These are phyloP conservation scores for Spizaetus ornatus DNA, from an alignment of 2,113 vertebrate genomes.

Conservation along the genomic window DNA sequence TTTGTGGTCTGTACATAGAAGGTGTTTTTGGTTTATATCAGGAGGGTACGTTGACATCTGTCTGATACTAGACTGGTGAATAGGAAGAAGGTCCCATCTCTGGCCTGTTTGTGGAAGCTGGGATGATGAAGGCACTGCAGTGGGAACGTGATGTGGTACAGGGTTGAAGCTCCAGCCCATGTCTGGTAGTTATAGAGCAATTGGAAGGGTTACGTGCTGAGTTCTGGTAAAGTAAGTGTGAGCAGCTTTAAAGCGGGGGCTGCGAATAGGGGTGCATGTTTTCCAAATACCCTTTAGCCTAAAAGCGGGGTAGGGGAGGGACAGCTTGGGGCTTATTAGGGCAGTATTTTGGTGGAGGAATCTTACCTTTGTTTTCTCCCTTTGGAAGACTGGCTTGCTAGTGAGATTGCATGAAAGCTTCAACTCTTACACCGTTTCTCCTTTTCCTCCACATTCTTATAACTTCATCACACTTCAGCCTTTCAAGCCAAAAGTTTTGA, in stretches of 20 bases:
- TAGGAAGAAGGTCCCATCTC: conserved; percentile 66
- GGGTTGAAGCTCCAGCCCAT: conserved; percentile 67
- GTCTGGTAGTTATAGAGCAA: conserved; percentile 65
- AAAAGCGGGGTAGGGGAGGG: neutral
- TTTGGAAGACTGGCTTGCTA: conserved; percentile 46
- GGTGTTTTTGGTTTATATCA: conserved; percentile 66
- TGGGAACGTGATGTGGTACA: conserved; percentile 56
- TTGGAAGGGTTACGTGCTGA: conserved; percentile 66
- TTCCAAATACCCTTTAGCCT: neutral
- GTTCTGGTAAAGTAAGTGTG: conserved; percentile 66
- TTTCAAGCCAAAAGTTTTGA: conserved; percentile 13
- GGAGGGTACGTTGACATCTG: conserved; percentile 62
- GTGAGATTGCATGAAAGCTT: conserved; percentile 59
- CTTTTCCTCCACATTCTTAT: neutral
- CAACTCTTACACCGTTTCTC: neutral
- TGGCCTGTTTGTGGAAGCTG: conserved; percentile 64
- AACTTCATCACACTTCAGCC: conserved; percentile 1
- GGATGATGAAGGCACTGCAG: conserved; percentile 66
- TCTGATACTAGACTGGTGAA: conserved; percentile 65
- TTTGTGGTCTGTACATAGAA: conserved; percentile 60
- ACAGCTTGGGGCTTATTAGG: neutral
- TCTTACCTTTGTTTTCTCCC: conserved; percentile 28
- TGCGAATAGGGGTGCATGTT: conserved; percentile 41
- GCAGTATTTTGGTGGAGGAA: conserved; percentile 11
- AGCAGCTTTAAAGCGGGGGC: neutral